Evolutionary conservation across 2,888 invertebrate genomes (phyloP).

Genomic region (Cataglyphis livida): DNA sequence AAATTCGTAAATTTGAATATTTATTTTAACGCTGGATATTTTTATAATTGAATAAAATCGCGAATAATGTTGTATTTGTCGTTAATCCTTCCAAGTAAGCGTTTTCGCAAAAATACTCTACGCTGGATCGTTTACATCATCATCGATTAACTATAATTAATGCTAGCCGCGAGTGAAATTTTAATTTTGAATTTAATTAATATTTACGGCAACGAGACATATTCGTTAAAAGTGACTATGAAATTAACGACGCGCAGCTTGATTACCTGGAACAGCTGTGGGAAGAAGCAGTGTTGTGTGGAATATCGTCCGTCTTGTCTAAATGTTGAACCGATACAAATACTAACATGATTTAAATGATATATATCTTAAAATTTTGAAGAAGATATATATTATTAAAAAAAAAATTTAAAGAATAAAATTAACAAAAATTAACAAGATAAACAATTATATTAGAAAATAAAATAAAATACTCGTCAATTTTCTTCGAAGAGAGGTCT

Average conservation of each 20-base stretch:
- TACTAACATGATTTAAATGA: neutral
- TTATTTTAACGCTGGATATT: neutral
- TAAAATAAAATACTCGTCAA: neutral
- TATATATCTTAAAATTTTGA: constrained; percentile 10
- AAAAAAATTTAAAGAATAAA: neutral
- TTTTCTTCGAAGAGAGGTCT: neutral
- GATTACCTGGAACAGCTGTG: constrained; percentile 16
- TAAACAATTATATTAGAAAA: neutral
- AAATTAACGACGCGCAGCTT: constrained; percentile 23
- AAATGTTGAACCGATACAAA: constrained; percentile 31
- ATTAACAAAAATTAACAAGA: neutral
- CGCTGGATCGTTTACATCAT: neutral
- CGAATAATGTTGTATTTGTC: constrained; percentile 35
- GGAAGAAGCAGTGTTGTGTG: constrained; percentile 31
- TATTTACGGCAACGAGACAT: constrained; percentile 25
- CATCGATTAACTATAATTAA: constrained; percentile 22
- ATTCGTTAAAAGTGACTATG: constrained; percentile 22
- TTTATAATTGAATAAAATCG: constrained; percentile 33
- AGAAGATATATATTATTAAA: neutral
- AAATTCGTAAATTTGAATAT: constrained; percentile 12
- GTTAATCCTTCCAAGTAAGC: constrained; percentile 27
- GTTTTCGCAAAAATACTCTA: constrained; percentile 48
- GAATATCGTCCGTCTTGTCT: constrained; percentile 8
- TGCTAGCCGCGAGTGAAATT: constrained; percentile 2
- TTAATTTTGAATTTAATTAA: constrained; percentile 2